Percentiles rank a stretch among this genome's conserved stretches.
These are phyloP conservation scores for Meiosimyza platycephala DNA, from an alignment of 2,888 invertebrate species.

Conservation along the genomic window DNA sequence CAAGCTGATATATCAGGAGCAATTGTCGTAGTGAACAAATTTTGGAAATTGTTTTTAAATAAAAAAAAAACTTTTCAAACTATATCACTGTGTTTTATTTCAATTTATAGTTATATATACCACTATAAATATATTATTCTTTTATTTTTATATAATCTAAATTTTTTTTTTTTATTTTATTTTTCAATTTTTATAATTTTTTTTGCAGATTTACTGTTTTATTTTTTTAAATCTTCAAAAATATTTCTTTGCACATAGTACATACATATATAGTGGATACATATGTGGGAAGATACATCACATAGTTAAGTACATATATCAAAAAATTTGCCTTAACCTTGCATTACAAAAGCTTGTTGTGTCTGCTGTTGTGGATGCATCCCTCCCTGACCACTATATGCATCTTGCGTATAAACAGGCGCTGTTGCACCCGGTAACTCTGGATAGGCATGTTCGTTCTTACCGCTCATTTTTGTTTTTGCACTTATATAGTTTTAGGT, in stretches of 20 bases:
- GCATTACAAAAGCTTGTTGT: constrained; percentile 19
- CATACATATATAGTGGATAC: too few species aligned
- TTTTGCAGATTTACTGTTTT: not conserved
- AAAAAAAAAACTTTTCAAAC: too few species aligned
- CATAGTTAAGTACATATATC: not conserved
- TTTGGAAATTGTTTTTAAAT: too few species aligned
- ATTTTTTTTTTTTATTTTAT: too few species aligned
- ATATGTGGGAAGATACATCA: not conserved
- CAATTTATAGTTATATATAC: not conserved
- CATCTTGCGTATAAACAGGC: constrained; percentile 30
- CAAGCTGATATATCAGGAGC: too few species aligned
- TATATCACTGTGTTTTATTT: not conserved
- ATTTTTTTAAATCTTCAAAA: not conserved
- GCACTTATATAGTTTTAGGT: too few species aligned
- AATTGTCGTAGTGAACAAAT: too few species aligned
- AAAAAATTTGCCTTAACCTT: constrained; percentile 32
- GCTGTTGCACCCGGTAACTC: constrained; percentile 22
- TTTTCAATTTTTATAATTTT: too few species aligned
- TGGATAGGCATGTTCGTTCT: constrained; percentile 33
- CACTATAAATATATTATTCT: not conserved
- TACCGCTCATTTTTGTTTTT: not conserved
- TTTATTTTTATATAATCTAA: too few species aligned
- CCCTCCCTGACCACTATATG: not conserved
- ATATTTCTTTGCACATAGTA: not conserved
- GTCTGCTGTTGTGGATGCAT: not conserved